Conservation (phyloP, 35 echinoderm and acorn worm species). For the Antedon bifida region DNA sequence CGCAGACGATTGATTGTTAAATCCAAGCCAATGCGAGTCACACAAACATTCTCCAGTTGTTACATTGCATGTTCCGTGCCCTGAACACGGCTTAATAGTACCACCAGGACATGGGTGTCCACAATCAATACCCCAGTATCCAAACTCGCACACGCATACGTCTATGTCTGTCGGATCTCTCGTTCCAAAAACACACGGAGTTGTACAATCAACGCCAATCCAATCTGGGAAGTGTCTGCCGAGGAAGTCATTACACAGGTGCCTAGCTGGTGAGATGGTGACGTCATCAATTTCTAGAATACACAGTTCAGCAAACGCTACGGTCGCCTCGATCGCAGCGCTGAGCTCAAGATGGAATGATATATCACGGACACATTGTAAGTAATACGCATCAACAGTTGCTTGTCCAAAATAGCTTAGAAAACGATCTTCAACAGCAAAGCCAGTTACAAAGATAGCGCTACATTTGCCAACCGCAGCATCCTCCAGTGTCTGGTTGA, state of each 20-base stretch:
- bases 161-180: conserved; percentile 16
- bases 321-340: conserved; percentile 47
- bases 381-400: conserved; percentile 27
- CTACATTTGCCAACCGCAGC: conserved; percentile 25
- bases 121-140: conserved; percentile 13
- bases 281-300: background rate
- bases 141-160: conserved; percentile 10
- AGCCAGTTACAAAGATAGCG: conserved; percentile 32
- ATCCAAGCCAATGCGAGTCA: background rate
- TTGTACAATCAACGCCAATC: conserved; percentile 47
- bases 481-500: conserved; percentile 17
- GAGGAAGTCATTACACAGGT: conserved; percentile 37
- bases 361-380: conserved; percentile 62
- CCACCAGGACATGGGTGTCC: conserved; percentile 32
- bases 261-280: conserved; percentile 24
- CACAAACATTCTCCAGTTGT: conserved; percentile 5
- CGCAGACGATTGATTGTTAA: background rate
- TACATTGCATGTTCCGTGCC: conserved; percentile 17
- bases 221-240: conserved; percentile 57
- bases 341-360: conserved; percentile 37
- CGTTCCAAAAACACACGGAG: conserved; percentile 44
- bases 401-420: conserved; percentile 16
- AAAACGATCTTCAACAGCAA: conserved; percentile 15
- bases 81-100: conserved; percentile 20
- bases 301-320: conserved; percentile 47